Evolutionary conservation across 2,113 vertebrate genomes (phyloP).

Genomic region (Hemiscyllium ocellatum): DNA sequence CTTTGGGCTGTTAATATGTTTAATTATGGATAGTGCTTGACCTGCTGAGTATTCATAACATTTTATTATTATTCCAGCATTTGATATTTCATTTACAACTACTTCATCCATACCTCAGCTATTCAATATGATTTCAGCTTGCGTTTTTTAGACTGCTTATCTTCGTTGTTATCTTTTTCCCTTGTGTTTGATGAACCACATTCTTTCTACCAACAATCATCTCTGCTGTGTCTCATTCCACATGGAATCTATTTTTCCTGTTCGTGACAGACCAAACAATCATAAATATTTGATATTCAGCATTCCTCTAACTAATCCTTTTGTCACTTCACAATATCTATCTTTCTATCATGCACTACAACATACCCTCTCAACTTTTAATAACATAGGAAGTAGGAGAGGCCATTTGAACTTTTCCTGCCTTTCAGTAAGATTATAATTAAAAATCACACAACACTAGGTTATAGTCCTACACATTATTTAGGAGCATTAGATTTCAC

Average conservation of each 20-base stretch:
- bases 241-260: neutral
- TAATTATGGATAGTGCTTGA: neutral
- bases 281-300: neutral
- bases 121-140: neutral
- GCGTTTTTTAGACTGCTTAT: neutral
- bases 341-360: neutral
- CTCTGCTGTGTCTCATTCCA: neutral
- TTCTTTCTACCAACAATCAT: neutral
- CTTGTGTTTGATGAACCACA: neutral
- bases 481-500: too few relatives aligned
- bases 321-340: neutral
- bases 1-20: neutral
- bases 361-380: neutral
- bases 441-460: too few relatives aligned
- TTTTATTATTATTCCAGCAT: neutral
- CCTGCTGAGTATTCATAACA: neutral
- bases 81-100: neutral
- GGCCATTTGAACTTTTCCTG: too few relatives aligned
- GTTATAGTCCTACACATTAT: too few relatives aligned
- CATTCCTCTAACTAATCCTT: neutral
- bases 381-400: too few relatives aligned
- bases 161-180: neutral
- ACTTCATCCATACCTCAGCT: neutral
- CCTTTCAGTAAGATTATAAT: too few relatives aligned
- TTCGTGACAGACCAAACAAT: neutral